A percentile compares a stretch with the other conserved stretches of the same genome.
Conservation (phyloP, 2,113 vertebrate genomes). For the Boulengeromyrus knoepffleri region DNA sequence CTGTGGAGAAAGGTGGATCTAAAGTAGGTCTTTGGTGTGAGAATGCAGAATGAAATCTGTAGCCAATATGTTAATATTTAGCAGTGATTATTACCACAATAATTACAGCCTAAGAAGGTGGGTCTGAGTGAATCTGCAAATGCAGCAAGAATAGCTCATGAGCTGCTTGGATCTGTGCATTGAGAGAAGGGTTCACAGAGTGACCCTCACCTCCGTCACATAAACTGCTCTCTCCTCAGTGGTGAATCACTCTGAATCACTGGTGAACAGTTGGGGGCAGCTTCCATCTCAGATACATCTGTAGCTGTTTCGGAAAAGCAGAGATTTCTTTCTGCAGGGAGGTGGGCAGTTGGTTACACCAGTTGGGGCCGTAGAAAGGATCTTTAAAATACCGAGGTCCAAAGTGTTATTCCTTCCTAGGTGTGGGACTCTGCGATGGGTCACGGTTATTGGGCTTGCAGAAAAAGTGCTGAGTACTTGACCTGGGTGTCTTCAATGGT, state of each 20-base stretch:
- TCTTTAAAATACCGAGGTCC: too few species aligned
- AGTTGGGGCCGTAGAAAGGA: too few species aligned
- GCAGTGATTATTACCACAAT: background rate
- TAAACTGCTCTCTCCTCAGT: background rate
- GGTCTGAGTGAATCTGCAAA: background rate
- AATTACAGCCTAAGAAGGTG: background rate
- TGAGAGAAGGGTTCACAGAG: background rate
- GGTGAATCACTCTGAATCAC: background rate
- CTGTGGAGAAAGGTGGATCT: background rate
- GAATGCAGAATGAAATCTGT: background rate
- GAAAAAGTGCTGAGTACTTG: too few species aligned
- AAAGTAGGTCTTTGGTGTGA: background rate
- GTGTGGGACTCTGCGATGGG: too few species aligned
- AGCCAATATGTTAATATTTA: background rate
- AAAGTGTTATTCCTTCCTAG: too few species aligned
- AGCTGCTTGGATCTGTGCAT: background rate
- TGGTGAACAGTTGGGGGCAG: background rate
- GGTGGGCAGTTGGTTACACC: background rate
- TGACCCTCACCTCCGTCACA: background rate
- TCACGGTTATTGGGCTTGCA: too few species aligned
- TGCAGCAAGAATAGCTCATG: background rate
- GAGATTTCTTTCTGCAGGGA: background rate
- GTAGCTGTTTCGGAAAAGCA: background rate
- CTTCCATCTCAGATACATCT: background rate
- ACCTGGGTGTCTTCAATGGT: too few species aligned